phyloP scores from a whole-genome alignment of 2,113 vertebrate genomes.

The Percina caprodes region DNA sequence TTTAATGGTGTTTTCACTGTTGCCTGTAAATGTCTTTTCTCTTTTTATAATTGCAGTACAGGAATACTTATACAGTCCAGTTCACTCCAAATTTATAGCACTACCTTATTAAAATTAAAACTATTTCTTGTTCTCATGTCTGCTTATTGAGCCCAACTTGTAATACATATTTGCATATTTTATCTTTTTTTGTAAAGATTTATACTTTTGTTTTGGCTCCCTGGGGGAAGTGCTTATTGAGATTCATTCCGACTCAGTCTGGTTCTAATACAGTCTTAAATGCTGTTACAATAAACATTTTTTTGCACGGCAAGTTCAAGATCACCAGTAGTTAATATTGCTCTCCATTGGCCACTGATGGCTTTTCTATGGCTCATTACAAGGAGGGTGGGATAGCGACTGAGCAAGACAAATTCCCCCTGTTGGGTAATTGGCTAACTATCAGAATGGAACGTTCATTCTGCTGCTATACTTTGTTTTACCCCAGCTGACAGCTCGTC shows the following conservation, averaged over 20 bases:
- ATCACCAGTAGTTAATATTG: constrained; percentile 59
- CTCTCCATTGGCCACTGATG: constrained; percentile 64
- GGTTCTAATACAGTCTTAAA: constrained; percentile 64
- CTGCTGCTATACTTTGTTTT: constrained; percentile 60
- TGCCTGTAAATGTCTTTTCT: neutral
- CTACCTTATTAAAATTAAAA: constrained; percentile 27
- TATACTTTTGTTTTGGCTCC: constrained; percentile 39
- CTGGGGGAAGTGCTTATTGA: constrained; percentile 33
- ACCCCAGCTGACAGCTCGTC: constrained; percentile 76
- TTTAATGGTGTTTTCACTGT: neutral
- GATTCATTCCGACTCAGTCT: constrained; percentile 48
- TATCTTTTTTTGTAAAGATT: constrained; percentile 31
- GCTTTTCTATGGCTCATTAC: constrained; percentile 70
- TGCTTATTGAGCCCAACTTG: constrained; percentile 7
- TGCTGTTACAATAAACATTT: constrained; percentile 50
- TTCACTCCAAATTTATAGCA: neutral
- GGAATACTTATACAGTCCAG: neutral
- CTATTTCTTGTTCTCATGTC: constrained; percentile 12
- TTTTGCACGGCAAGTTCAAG: constrained; percentile 37
- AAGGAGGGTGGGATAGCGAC: constrained; percentile 45
- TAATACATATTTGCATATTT: constrained; percentile 32
- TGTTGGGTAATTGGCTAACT: constrained; percentile 63
- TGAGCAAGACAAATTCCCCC: constrained; percentile 56
- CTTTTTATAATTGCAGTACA: neutral
- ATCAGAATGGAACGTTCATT: constrained; percentile 60